Percentiles rank a stretch among this genome's conserved stretches.
Conservation (phyloP, 37 sponge, comb jelly and placozoan species). For the Agelas oroides region DNA sequence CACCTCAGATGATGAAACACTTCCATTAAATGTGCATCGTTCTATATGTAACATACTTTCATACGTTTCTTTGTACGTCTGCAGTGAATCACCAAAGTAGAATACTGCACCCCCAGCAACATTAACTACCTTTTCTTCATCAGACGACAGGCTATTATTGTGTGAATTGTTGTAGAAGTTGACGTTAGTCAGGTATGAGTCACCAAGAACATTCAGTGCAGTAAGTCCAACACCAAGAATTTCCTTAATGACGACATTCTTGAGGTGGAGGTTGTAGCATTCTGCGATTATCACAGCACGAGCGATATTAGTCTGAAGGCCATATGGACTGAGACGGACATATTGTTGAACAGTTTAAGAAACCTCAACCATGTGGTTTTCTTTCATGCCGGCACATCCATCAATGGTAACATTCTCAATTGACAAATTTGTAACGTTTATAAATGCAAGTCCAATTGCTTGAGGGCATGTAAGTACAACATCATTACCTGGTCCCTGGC, state of each 20-base stretch:
- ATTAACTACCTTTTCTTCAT: background rate
- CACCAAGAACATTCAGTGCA: constrained; percentile 9
- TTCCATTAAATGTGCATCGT: too few species aligned
- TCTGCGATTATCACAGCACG: constrained; percentile 8
- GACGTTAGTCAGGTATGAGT: background rate
- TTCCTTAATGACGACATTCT: background rate
- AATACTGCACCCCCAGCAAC: background rate
- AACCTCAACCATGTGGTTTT: background rate
- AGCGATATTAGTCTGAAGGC: background rate
- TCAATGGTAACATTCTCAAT: constrained; percentile 12
- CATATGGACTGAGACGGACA: background rate
- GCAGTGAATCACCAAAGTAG: too few species aligned
- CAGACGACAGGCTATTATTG: background rate
- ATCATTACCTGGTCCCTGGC: background rate
- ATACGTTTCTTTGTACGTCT: too few species aligned
- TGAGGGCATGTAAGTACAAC: background rate
- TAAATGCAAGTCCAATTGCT: constrained; percentile 7
- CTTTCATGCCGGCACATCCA: background rate
- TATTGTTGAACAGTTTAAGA: background rate
- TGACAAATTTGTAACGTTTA: background rate
- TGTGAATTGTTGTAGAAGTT: constrained; percentile 3
- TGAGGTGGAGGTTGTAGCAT: background rate
- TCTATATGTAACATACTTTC: too few species aligned
- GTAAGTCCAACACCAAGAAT: constrained; percentile 6
- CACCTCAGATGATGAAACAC: too few species aligned